Conservation (phyloP, 2,888 invertebrate genomes). For the Danaus chrysippus region DNA sequence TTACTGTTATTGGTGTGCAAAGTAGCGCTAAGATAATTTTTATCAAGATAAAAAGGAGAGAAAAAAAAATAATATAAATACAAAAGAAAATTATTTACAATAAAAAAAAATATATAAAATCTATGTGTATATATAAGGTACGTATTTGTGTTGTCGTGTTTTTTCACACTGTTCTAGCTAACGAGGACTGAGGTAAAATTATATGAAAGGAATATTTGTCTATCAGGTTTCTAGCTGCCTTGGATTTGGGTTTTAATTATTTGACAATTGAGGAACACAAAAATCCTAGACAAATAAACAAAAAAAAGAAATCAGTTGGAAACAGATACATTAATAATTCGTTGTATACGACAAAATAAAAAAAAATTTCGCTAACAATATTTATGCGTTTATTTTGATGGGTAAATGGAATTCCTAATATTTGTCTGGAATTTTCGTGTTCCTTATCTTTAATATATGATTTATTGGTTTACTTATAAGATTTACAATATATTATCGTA, state of each 20-base stretch:
- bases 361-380: no score
- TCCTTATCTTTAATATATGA: no score
- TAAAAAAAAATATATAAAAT: not conserved
- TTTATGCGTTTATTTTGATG: no score
- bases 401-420: no score
- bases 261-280: conserved; percentile 3
- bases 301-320: not conserved
- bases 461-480: no score
- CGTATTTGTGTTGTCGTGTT: not conserved
- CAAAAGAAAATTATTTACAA: not conserved
- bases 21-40: conserved; percentile 11
- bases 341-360: not conserved
- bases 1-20: conserved; percentile 9
- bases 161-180: conserved; percentile 19
- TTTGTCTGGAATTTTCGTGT: no score
- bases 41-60: not conserved
- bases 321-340: not conserved
- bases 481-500: no score
- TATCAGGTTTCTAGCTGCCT: conserved; percentile 32
- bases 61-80: not conserved
- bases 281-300: not conserved
- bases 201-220: conserved; percentile 22
- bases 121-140: not conserved
- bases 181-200: conserved; percentile 33
- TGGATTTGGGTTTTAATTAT: conserved; percentile 21